phyloP scores from a whole-genome alignment of 2,113 vertebrate genomes.

The Canis aureus region DNA sequence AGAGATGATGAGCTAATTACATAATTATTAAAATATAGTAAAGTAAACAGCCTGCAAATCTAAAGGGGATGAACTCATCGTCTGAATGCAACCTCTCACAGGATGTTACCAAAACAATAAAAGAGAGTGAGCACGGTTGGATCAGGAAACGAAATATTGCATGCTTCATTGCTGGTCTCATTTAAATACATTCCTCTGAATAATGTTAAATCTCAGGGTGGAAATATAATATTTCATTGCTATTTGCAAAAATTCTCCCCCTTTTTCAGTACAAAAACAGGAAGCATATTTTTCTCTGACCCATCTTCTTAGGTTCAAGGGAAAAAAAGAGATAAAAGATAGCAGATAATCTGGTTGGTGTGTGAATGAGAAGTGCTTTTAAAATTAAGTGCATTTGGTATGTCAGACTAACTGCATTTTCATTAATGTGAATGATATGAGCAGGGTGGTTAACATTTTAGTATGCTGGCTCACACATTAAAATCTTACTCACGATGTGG shows the following conservation, averaged over 20 bases:
- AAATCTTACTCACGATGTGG: constrained; percentile 11
- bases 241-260: background rate
- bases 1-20: constrained; percentile 65
- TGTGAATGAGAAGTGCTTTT: background rate
- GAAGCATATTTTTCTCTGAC: constrained; percentile 12
- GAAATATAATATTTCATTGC: constrained; percentile 33
- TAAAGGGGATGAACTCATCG: background rate
- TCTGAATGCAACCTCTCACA: background rate
- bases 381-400: background rate
- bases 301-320: background rate
- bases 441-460: background rate
- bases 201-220: constrained; percentile 55
- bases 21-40: constrained; percentile 70
- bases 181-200: constrained; percentile 66
- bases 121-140: background rate
- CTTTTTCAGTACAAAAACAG: background rate
- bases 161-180: constrained; percentile 53
- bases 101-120: constrained; percentile 28
- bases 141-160: constrained; percentile 46
- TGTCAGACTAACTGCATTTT: background rate
- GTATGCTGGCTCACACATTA: background rate
- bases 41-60: constrained; percentile 58
- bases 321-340: background rate
- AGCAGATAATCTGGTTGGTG: background rate
- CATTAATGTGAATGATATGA: background rate